phyloP scores from a whole-genome alignment of 2,888 invertebrate species.

The Epiblema foenella region DNA sequence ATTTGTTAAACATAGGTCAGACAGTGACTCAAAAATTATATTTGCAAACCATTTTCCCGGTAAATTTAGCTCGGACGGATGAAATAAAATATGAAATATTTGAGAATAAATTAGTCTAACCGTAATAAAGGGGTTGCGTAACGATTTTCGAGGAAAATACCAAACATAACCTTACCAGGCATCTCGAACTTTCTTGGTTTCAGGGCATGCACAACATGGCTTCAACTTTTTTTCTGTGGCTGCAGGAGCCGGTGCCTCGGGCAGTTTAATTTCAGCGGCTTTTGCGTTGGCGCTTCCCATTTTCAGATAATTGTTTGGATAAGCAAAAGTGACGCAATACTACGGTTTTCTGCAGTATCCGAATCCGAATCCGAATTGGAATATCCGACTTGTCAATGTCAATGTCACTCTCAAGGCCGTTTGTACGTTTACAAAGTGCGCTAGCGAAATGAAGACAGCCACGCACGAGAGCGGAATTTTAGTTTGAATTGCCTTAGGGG shows the following conservation, averaged over 20 bases:
- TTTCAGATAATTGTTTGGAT: constrained; percentile 47
- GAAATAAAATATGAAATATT: neutral
- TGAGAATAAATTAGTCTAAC: neutral
- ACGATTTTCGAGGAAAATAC: constrained; percentile 57
- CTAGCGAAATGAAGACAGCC: neutral
- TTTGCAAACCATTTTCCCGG: neutral
- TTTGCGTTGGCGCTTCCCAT: constrained; percentile 81
- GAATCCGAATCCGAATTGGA: too few relatives aligned
- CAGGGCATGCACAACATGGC: constrained; percentile 98
- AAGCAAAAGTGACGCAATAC: constrained; percentile 28
- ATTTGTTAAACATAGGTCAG: too few relatives aligned
- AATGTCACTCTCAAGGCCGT: constrained; percentile 27
- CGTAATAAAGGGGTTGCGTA: constrained; percentile 81
- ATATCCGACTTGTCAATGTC: neutral
- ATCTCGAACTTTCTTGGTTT: constrained; percentile 95
- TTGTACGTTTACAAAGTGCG: constrained; percentile 15
- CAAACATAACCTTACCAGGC: constrained; percentile 89
- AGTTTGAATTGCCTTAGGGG: too few relatives aligned
- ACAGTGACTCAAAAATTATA: neutral
- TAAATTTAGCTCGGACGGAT: neutral
- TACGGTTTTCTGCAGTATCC: too few relatives aligned
- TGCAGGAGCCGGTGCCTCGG: constrained; percentile 62
- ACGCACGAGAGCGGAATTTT: too few relatives aligned
- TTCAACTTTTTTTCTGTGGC: constrained; percentile 90
- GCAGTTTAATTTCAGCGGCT: constrained; percentile 68